phyloP scores from a whole-genome alignment of 2,113 vertebrate genomes.

The Hippocampus barbouri region DNA sequence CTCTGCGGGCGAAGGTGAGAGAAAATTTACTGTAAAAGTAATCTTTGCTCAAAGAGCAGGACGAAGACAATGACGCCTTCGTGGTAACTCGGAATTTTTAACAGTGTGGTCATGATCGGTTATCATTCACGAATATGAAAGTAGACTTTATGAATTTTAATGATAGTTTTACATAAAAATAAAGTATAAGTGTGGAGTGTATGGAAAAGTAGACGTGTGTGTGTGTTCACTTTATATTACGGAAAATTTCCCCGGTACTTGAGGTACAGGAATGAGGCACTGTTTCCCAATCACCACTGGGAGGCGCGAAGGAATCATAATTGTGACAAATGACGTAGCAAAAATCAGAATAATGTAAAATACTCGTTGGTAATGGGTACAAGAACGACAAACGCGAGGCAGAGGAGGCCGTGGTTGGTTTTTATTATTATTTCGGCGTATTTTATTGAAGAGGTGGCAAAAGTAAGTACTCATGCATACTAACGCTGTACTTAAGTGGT shows the following conservation, averaged over 20 bases:
- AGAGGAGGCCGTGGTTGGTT: neutral
- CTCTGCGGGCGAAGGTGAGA: neutral
- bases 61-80: neutral
- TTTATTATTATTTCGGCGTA: neutral
- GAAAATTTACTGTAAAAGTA: neutral
- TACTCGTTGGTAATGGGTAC: too few species aligned
- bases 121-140: neutral
- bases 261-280: neutral
- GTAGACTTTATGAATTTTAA: neutral
- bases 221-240: neutral
- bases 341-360: neutral
- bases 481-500: too few species aligned
- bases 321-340: neutral
- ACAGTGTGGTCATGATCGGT: accelerated
- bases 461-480: neutral
- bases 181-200: neutral
- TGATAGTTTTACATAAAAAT: neutral
- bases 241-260: neutral
- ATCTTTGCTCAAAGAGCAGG: neutral
- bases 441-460: neutral
- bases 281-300: neutral
- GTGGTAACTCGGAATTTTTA: neutral
- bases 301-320: neutral
- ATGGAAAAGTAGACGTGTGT: neutral
- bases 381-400: too few species aligned